These are phyloP conservation scores for Tipula unca DNA, from an alignment of 2,888 invertebrate genomes.

Conservation along the genomic window DNA sequence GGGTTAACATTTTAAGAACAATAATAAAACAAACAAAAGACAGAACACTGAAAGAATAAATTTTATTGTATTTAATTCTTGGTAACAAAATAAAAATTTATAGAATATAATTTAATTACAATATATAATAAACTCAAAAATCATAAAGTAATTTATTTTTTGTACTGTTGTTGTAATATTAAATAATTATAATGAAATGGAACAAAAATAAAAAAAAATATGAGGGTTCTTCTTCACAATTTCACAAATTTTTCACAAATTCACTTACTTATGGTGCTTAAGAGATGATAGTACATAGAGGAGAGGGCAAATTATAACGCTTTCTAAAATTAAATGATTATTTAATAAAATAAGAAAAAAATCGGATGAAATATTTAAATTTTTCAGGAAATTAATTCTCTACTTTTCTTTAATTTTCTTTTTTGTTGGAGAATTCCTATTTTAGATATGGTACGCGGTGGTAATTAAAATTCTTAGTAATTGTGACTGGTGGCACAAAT, in stretches of 20 bases:
- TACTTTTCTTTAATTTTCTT: not conserved
- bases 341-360: not conserved
- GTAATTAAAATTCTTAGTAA: not conserved
- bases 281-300: not conserved
- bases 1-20: not conserved
- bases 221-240: not conserved
- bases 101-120: not conserved
- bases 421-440: not conserved
- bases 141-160: not conserved
- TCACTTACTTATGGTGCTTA: not conserved
- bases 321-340: not conserved
- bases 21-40: not conserved
- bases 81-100: not conserved
- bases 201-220: not conserved
- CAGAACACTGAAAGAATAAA: not conserved
- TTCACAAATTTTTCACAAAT: not conserved
- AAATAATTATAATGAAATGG: conserved; percentile 8
- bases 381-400: not conserved
- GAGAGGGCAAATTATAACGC: not conserved
- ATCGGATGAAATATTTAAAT: not conserved
- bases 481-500: not conserved
- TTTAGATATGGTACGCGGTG: not conserved
- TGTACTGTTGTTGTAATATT: not conserved
- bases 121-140: conserved; percentile 3
- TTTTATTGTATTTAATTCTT: not conserved